Evolutionary conservation across 2,888 invertebrate genomes (phyloP), one percentile per base, ranked within the genome.

Genomic region (Thereva unica): DNA sequence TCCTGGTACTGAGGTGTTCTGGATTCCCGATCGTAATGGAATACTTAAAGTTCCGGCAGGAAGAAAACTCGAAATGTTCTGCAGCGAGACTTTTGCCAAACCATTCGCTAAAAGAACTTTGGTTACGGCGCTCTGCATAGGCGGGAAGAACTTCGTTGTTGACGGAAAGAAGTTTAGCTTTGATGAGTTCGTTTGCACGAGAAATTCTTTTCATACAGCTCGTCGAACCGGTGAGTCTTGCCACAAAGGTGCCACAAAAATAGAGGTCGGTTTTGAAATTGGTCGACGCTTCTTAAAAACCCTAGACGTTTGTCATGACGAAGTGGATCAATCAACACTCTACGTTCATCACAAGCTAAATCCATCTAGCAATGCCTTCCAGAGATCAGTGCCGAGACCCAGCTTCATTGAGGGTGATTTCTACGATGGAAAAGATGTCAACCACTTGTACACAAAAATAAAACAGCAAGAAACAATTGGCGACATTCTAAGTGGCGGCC

Each of bases 291-390:
- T 82, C 56, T 66, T 83, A 9, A 75, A 75, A 5, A 74, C 75
- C 5, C 75, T 81, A 66, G 79, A 82, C 63, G 72, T 82, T 1
- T 83, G 83, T 56, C 79, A 81, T 41, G 73, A 83, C 67, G 78
- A 80, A 41, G 41, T 69, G 7, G 74, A 70, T 1, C 78, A 78
- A 66, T 75, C 72, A 2, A 83, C 81, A 0, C 76, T 78, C 44
- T 83, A 82, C 70, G 76, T 78, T 0, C 79, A 80, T 45, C 77
- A 79, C 64, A 73, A 74, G 4, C 67, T 85, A n/a, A 75, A 77
- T 9, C 76, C 80, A 2, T 76, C 78, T 0, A 82, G 83, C 61
- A 77, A 76, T 1, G 78, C 78, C 2, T 80, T 78, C 57, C 83
- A 84, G 71, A 75, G 70, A 5, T 77, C 77, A 1, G 81, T 78